Conservation (phyloP, 2,888 invertebrate species). For the Cordilura impudica region DNA sequence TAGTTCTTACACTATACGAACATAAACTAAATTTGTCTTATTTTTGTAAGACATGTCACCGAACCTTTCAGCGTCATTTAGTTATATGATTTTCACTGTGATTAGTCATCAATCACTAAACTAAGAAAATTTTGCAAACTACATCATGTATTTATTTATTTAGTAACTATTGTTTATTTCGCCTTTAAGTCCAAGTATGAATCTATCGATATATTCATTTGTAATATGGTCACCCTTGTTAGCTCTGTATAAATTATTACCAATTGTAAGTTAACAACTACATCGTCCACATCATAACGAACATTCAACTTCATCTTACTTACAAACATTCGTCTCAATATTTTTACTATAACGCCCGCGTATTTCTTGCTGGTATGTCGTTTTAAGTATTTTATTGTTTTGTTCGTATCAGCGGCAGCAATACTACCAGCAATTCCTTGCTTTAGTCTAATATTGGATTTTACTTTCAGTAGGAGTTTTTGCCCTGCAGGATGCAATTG, state of each 20-base stretch:
- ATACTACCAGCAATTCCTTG: not conserved
- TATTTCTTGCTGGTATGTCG: conserved; percentile 38
- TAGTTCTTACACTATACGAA: too few relatives aligned
- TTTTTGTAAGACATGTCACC: too few relatives aligned
- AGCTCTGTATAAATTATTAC: conserved; percentile 23
- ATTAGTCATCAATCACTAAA: too few relatives aligned
- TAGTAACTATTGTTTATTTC: too few relatives aligned
- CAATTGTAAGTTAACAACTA: conserved; percentile 42
- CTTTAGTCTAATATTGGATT: conserved; percentile 54
- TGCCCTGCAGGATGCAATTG: conserved; percentile 76
- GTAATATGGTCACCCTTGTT: conserved; percentile 33
- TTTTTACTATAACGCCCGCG: conserved; percentile 60
- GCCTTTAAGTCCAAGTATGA: too few relatives aligned
- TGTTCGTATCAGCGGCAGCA: not conserved
- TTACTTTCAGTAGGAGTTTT: conserved; percentile 66
- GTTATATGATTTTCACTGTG: too few relatives aligned
- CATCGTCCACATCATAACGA: conserved; percentile 1
- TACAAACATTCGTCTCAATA: conserved; percentile 25
- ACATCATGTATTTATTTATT: too few relatives aligned
- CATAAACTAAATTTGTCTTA: too few relatives aligned
- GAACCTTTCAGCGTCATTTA: too few relatives aligned
- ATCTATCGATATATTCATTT: too few relatives aligned
- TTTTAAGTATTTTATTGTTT: not conserved
- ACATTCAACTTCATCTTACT: conserved; percentile 12
- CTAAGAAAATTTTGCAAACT: too few relatives aligned